Conservation (phyloP, 2,797 vertebrate genomes). For the Gymnoscopelus microlampas region DNA sequence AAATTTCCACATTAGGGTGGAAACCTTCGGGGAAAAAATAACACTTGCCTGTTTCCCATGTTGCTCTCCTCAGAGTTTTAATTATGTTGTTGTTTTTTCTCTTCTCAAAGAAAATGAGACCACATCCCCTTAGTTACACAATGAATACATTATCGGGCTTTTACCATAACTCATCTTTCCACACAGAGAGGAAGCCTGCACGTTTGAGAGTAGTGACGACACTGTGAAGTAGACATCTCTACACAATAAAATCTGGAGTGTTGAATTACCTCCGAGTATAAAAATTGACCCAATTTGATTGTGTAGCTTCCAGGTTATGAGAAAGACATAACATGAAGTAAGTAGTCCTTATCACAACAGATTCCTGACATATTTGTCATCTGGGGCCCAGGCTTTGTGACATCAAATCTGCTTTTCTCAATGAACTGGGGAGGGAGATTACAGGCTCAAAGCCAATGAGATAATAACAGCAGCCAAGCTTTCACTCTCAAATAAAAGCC, state of each 20-base stretch:
- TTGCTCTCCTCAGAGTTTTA: constrained; percentile 16
- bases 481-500: constrained; percentile 61
- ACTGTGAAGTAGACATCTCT: constrained; percentile 33
- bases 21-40: neutral
- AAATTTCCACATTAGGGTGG: constrained; percentile 24
- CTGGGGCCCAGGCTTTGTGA: constrained; percentile 67
- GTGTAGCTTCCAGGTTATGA: constrained; percentile 18
- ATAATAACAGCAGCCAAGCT: constrained; percentile 54
- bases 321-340: constrained; percentile 36
- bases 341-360: constrained; percentile 58
- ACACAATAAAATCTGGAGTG: no score
- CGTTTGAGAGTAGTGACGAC: constrained; percentile 23
- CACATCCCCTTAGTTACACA: neutral
- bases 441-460: constrained; percentile 60
- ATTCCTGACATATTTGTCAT: constrained; percentile 72
- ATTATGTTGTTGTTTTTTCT: neutral
- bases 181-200: neutral
- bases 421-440: constrained; percentile 64
- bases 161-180: constrained; percentile 10
- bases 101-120: neutral
- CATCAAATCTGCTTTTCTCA: constrained; percentile 72
- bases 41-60: constrained; percentile 33
- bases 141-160: constrained; percentile 28
- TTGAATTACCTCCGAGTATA: no score
- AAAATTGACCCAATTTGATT: no score